A percentile compares a stretch with the other conserved stretches of the same genome.
These are phyloP conservation scores for Metaphire vulgaris DNA, from an alignment of 1,140 invertebrate genomes.

Conservation along the genomic window DNA sequence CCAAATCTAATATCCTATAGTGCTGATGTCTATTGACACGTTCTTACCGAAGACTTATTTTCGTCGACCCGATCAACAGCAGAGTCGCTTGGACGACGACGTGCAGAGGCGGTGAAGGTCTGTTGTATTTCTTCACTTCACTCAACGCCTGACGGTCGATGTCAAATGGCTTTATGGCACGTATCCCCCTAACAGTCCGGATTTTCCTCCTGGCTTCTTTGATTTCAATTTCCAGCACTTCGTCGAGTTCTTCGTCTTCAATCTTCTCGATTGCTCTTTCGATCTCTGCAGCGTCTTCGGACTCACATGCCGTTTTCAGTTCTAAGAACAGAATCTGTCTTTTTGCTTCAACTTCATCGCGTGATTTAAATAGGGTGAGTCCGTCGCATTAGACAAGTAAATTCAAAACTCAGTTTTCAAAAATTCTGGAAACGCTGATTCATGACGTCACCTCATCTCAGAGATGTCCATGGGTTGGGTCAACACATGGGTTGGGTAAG, in stretches of 20 bases:
- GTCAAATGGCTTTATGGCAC: constrained; percentile 14
- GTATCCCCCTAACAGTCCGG: too few relatives aligned
- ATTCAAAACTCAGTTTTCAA: too few relatives aligned
- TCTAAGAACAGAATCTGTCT: neutral
- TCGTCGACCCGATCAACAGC: constrained; percentile 22
- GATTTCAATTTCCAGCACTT: neutral
- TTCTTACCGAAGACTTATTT: too few relatives aligned
- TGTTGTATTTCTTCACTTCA: constrained; percentile 21
- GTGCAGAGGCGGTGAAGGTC: constrained; percentile 22
- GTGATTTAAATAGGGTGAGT: too few relatives aligned
- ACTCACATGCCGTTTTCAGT: neutral
- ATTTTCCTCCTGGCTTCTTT: neutral
- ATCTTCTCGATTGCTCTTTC: neutral
- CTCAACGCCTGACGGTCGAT: constrained; percentile 25
- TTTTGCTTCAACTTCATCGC: too few relatives aligned
- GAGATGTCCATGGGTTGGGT: too few relatives aligned
- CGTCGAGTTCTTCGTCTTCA: neutral
- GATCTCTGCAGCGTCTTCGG: neutral
- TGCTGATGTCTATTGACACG: too few relatives aligned
- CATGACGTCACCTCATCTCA: too few relatives aligned
- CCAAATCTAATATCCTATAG: too few relatives aligned
- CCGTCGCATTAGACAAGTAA: too few relatives aligned
- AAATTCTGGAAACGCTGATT: too few relatives aligned
- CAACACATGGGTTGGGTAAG: too few relatives aligned
- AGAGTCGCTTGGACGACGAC: constrained; percentile 22